Conservation (phyloP, 1,140 invertebrate species). For the Pemphigus obesinymphae region DNA sequence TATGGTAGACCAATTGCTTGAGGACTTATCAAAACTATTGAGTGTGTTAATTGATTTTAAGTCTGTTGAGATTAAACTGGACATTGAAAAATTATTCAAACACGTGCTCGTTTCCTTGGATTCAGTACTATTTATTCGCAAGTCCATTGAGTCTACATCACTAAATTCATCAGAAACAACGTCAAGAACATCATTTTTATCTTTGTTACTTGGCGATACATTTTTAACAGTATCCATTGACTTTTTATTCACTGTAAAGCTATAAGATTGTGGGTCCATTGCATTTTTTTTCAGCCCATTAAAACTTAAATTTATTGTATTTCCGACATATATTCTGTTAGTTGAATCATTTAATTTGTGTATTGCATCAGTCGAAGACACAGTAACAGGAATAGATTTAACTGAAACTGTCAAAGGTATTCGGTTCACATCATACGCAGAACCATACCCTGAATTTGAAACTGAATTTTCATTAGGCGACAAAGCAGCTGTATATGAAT, state of each 20-base stretch:
- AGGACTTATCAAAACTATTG: not conserved
- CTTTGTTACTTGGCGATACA: not conserved
- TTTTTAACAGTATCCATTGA: not conserved
- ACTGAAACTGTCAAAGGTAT: not conserved
- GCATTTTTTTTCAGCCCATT: not conserved
- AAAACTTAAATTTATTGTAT: not conserved
- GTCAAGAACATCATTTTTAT: not conserved
- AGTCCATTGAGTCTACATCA: not conserved
- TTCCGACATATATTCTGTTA: not conserved
- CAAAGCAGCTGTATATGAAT: not conserved
- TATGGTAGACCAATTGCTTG: not conserved
- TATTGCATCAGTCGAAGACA: not conserved
- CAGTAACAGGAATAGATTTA: not conserved
- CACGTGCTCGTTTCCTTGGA: not conserved
- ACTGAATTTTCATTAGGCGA: conserved; percentile 11
- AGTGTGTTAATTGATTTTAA: not conserved
- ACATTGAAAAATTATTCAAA: not conserved
- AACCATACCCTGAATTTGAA: conserved; percentile 5
- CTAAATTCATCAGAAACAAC: not conserved
- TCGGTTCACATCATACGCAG: not conserved
- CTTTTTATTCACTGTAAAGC: not conserved
- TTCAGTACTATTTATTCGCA: not conserved
- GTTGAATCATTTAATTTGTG: not conserved
- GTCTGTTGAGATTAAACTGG: not conserved
- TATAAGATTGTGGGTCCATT: not conserved